phyloP scores from a whole-genome alignment of 2,888 invertebrate genomes.

The Tillus elongatus region DNA sequence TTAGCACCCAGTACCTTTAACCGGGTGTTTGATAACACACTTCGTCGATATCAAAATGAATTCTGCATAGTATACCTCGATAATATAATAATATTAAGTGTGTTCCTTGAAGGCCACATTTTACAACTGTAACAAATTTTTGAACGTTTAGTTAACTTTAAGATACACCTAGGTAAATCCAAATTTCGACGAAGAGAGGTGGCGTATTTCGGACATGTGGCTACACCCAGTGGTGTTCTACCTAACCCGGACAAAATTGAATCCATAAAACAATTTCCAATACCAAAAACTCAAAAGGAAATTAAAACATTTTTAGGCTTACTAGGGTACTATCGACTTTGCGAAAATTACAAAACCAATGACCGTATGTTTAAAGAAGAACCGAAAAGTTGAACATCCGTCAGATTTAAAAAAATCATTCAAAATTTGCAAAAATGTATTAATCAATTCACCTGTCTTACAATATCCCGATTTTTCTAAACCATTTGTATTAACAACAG shows the following conservation, averaged over 20 bases:
- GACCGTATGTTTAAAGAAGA: not conserved
- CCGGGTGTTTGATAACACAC: too few relatives aligned
- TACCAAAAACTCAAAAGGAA: constrained; percentile 2
- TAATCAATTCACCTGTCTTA: constrained; percentile 12
- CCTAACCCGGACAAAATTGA: not conserved
- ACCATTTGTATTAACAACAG: constrained; percentile 28
- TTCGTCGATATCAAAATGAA: too few relatives aligned
- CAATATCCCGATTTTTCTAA: constrained; percentile 28
- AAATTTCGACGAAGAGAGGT: not conserved
- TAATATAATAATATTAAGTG: too few relatives aligned
- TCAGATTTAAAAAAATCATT: not conserved
- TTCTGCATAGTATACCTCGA: too few relatives aligned
- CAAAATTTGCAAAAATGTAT: not conserved
- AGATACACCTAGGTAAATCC: not conserved
- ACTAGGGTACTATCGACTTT: not conserved
- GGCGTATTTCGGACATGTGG: constrained; percentile 4
- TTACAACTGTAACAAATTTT: too few relatives aligned
- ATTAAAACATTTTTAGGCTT: not conserved
- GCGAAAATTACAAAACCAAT: not conserved
- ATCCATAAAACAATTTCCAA: not conserved
- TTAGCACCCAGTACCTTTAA: too few relatives aligned
- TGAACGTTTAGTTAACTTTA: too few relatives aligned
- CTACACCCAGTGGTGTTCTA: not conserved
- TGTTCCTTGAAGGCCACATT: too few relatives aligned
- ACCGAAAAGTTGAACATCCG: not conserved